Evolutionary conservation across 2,888 invertebrate species (phyloP).

Genomic region (Pasiphila rectangulata): DNA sequence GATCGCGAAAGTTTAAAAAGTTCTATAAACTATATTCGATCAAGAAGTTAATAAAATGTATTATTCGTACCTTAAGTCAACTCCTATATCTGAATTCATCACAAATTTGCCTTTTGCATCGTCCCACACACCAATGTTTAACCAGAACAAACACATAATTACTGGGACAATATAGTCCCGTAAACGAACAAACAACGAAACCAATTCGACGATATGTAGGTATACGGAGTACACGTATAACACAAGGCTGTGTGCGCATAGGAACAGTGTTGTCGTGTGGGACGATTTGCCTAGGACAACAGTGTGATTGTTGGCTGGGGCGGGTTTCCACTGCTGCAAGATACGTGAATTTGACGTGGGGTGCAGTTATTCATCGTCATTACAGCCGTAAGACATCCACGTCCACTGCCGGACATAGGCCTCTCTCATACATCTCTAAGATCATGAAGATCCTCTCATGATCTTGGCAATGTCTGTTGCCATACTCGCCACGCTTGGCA

Average conservation of each 20-base stretch:
- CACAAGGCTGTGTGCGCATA: slow-evolving; percentile 27
- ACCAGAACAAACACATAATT: slow-evolving; percentile 8
- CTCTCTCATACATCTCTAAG: no score
- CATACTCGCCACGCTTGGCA: no score
- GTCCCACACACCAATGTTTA: neutral
- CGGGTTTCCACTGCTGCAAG: slow-evolving; percentile 24
- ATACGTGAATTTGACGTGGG: neutral
- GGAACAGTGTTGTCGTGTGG: slow-evolving; percentile 46
- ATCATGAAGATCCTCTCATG: no score
- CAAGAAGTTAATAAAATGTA: no score
- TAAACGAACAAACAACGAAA: slow-evolving; percentile 21
- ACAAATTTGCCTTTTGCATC: no score
- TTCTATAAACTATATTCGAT: no score
- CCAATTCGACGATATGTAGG: slow-evolving; percentile 16
- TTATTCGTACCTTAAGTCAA: no score
- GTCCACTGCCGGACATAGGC: no score
- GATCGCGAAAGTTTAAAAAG: no score
- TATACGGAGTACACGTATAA: slow-evolving; percentile 12
- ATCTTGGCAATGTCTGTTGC: no score
- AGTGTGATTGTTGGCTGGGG: slow-evolving; percentile 36
- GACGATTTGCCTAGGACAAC: slow-evolving; percentile 62
- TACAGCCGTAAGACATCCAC: neutral
- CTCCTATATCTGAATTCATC: no score
- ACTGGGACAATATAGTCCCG: slow-evolving; percentile 10
- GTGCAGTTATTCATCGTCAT: neutral